Percentiles rank a stretch among this genome's conserved stretches.
phyloP scores from a whole-genome alignment of 2,888 invertebrate genomes.

The Iphiclides podalirius region DNA sequence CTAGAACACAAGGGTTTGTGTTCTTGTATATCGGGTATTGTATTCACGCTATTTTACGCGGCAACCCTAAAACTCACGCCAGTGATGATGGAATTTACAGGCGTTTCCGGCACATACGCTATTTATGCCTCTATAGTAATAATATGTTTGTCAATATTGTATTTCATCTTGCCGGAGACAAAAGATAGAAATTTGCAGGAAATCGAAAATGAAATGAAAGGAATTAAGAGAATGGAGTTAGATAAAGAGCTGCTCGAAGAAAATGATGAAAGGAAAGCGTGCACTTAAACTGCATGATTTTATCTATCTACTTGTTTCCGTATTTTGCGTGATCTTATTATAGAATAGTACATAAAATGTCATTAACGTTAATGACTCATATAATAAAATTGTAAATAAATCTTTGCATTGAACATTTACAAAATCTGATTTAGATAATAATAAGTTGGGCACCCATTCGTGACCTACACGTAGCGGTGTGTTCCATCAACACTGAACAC shows the following conservation, averaged over 20 bases:
- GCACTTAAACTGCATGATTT: background rate
- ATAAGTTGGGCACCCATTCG: too few species aligned
- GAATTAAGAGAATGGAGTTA: constrained; percentile 14
- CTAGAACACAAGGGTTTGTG: constrained; percentile 43
- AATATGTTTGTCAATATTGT: constrained; percentile 35
- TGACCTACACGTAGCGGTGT: too few species aligned
- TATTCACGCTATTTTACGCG: constrained; percentile 38
- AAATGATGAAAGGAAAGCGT: background rate
- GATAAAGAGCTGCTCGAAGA: background rate
- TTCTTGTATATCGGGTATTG: constrained; percentile 36
- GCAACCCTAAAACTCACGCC: constrained; percentile 42
- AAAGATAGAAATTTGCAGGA: constrained; percentile 45
- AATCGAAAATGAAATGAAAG: constrained; percentile 43
- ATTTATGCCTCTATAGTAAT: constrained; percentile 36
- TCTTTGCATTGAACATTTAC: too few species aligned
- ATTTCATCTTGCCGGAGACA: constrained; percentile 44
- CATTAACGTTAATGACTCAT: too few species aligned
- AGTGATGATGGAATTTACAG: constrained; percentile 37
- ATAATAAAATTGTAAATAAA: too few species aligned
- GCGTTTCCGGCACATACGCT: constrained; percentile 38
- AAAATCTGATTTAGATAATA: too few species aligned
- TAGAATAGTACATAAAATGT: too few species aligned
- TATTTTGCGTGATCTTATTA: too few species aligned
- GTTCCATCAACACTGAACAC: too few species aligned
- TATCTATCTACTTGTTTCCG: too few species aligned